Base-by-base conservation (phyloP, 2,888 invertebrate species). In the Resseliella maxima region DNA sequence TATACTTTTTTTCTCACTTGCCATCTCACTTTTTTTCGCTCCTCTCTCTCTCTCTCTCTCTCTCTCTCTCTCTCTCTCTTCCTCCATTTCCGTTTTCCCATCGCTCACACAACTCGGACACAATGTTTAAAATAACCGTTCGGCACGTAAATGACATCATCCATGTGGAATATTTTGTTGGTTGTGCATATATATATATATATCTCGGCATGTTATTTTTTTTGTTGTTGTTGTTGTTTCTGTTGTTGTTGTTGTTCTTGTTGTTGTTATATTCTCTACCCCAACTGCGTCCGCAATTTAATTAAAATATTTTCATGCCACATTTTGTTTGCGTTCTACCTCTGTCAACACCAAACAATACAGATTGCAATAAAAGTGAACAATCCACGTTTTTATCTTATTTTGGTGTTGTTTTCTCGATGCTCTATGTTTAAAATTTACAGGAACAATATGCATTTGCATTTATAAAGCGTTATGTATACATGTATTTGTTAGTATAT, bases 231-330 rank as follows among this genome's bases (percentile, higher is more conserved):
- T 18, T 21, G n/a, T n/a, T n/a, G n/a, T n/a, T n/a, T 59, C 59
- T 59, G 6, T 3, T 12, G n/a, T 59, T 59, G n/a, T 59, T 59
- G n/a, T n/a, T n/a, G n/a, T n/a, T n/a, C 24, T 24, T 59, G 6
- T 3, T 12, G n/a, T 59, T 59, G n/a, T 59, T 59, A n/a, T n/a
- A n/a, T n/a, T n/a, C n/a, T n/a, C n/a, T n/a, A n/a, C 31, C 38
- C 83, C 38, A 24, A 38, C 36, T 38, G 83, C n/a, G 38, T 83
- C 83, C 36, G 12, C 83, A 83, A 83, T 83, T 83, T 83, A 38
- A 83, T 83, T 38, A 83, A 83, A 83, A 83, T 83, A 36, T 83
- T 83, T 83, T 83, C 83, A 83, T 83, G 83, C 38, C 83, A 83
- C 38, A 83, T 83, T 83, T 83, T 83, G 83, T 83, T 83, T 36